Conservation (phyloP, 2,113 vertebrate species). For the Apus apus region DNA sequence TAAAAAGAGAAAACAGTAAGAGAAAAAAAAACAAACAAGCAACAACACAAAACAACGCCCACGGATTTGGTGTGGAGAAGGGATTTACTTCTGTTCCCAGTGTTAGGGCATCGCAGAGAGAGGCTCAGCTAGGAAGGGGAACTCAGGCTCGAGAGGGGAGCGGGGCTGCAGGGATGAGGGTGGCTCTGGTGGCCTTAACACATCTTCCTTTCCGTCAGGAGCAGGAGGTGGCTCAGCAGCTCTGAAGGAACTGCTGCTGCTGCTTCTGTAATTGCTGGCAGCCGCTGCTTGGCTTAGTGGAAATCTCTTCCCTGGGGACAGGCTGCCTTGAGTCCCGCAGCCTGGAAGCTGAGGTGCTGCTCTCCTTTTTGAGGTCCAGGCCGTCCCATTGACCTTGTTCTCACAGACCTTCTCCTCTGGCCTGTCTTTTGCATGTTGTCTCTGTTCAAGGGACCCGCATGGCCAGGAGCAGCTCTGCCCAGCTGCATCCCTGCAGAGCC, state of each 20-base stretch:
- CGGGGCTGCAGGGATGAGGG: background rate
- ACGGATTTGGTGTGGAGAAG: background rate
- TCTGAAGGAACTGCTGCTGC: background rate
- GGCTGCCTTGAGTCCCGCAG: background rate
- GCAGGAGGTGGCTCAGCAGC: background rate
- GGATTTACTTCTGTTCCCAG: background rate
- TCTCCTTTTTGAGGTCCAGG: background rate
- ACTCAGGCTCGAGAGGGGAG: background rate
- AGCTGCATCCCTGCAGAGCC: background rate
- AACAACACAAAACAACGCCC: background rate
- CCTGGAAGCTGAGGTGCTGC: background rate
- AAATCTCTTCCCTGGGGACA: background rate
- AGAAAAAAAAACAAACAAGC: background rate
- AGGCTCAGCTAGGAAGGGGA: background rate
- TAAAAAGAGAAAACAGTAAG: background rate
- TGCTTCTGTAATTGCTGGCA: background rate
- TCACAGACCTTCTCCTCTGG: background rate
- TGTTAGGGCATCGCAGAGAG: background rate
- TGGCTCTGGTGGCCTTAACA: background rate
- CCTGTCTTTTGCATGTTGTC: accelerated
- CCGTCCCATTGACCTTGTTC: background rate
- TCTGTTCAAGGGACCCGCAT: background rate
- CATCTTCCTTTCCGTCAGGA: background rate
- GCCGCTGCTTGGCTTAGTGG: accelerated
- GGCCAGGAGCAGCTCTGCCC: background rate